Percentiles rank a stretch among this genome's conserved stretches.
phyloP scores from a whole-genome alignment of 2,888 invertebrate species.

The Yponomeuta plumbellus region DNA sequence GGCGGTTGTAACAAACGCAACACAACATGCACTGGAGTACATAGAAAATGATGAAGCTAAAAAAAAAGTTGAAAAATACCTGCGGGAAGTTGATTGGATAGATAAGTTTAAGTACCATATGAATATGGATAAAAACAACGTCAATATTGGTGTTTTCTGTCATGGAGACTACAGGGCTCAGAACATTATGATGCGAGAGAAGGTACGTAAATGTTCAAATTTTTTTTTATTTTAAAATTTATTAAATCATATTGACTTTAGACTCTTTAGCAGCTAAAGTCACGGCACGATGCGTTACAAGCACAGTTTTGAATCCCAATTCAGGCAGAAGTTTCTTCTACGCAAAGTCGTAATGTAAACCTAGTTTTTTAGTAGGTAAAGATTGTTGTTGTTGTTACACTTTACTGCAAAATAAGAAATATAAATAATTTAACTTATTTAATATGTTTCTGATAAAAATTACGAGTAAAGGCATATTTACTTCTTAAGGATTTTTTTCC shows the following conservation, averaged over 20 bases:
- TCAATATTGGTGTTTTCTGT: conserved; percentile 15
- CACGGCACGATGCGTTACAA: too few species aligned
- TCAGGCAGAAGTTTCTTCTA: too few species aligned
- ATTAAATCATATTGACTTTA: too few species aligned
- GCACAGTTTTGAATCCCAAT: too few species aligned
- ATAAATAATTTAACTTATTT: conserved; percentile 24
- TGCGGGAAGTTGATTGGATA: not conserved
- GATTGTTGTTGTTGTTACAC: too few species aligned
- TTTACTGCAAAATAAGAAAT: too few species aligned
- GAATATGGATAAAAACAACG: not conserved
- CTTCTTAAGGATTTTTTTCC: too few species aligned
- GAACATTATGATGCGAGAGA: conserved; percentile 20
- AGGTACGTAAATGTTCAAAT: conserved; percentile 17
- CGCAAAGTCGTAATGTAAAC: too few species aligned
- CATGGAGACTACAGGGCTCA: conserved; percentile 23
- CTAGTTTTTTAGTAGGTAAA: too few species aligned
- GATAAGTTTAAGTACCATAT: not conserved
- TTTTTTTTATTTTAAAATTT: not conserved
- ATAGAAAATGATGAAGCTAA: conserved; percentile 14
- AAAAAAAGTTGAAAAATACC: conserved; percentile 11
- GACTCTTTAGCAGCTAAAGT: too few species aligned
- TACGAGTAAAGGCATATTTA: too few species aligned
- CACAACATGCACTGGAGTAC: conserved; percentile 18
- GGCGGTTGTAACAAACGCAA: conserved; percentile 13
- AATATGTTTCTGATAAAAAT: too few species aligned